Conservation (phyloP, 2,113 vertebrate genomes). For the Sakesphorus luctuosus region DNA sequence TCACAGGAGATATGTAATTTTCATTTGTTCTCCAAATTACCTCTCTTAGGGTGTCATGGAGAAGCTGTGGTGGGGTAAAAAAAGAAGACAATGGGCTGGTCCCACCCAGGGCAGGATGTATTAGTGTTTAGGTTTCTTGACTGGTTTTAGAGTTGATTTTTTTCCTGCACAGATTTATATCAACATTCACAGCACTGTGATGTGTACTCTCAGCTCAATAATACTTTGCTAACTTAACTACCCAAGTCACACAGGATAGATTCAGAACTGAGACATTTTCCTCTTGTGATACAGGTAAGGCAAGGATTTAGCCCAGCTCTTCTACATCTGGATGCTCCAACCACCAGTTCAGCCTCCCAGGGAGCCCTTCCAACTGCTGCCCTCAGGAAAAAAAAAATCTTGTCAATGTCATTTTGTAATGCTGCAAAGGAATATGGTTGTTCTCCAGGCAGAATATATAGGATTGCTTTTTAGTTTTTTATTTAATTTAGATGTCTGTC, state of each 20-base stretch:
- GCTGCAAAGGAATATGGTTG: not conserved
- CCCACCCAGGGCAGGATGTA: not conserved
- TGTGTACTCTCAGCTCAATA: not conserved
- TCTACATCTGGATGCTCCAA: not conserved
- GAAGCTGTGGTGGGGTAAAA: not conserved
- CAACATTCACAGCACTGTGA: not conserved
- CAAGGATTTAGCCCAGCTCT: not conserved
- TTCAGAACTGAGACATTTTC: not conserved
- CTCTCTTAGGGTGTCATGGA: not conserved
- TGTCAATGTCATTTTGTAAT: not conserved
- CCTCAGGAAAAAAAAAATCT: not conserved
- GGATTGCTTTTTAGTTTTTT: not conserved
- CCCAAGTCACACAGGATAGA: not conserved
- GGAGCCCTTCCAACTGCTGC: not conserved
- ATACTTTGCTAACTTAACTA: not conserved
- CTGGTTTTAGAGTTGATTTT: not conserved
- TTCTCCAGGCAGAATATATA: not conserved
- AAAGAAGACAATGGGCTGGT: not conserved
- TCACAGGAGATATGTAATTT: not conserved
- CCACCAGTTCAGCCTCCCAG: not conserved
- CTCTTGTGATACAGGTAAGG: not conserved
- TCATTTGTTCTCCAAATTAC: not conserved
- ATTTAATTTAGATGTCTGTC: not conserved
- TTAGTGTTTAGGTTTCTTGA: not conserved
- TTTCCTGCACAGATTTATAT: not conserved